Evolutionary conservation across 2,888 invertebrate genomes (phyloP), one percentile per base, ranked within the genome.

Genomic region (Chalcis sispes): DNA sequence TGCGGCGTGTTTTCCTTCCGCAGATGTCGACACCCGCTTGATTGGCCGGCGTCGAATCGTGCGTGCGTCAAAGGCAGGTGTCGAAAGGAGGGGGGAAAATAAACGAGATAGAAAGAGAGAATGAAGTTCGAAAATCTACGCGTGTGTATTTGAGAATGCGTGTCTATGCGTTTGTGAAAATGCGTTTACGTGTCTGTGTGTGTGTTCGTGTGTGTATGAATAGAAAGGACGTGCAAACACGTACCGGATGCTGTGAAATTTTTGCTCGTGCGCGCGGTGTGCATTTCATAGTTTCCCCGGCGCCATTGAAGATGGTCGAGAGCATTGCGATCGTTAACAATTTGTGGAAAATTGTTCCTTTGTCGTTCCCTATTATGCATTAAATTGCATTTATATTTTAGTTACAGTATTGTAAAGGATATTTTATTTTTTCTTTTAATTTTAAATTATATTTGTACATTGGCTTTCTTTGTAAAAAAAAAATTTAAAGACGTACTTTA

Each of bases 31-130:
- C 48, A 48, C 23, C 32, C 15, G 25, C 29, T 71, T 75, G 54
- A 71, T 75, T 71, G 61, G 71, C 66, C 66, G 27, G 58, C 46
- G 23, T n/a, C 25, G 40, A 66, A 66, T 25, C 42, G 15, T 25
- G 71, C 71, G 66, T 66, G 71, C 66, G 66, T 66, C 66, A 66
- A 71, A 75, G 66, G 52, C 61, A 75, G 71, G 61, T 71, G 71
- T 66, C 61, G 66, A 70, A n/a, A n/a, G n/a, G n/a, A n/a, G n/a
- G n/a, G n/a, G n/a, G n/a, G n/a, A n/a, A n/a, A n/a, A n/a, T n/a
- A n/a, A n/a, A n/a, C n/a, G n/a, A n/a, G n/a, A n/a, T n/a, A n/a
- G n/a, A n/a, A n/a, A n/a, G n/a, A n/a, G n/a, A n/a, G n/a, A n/a
- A n/a, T 48, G 23, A 46, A 20, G 29, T 40, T 59, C 56, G 32